Conservation (phyloP, 2,113 vertebrate genomes). For the Cryptotis parvus region DNA sequence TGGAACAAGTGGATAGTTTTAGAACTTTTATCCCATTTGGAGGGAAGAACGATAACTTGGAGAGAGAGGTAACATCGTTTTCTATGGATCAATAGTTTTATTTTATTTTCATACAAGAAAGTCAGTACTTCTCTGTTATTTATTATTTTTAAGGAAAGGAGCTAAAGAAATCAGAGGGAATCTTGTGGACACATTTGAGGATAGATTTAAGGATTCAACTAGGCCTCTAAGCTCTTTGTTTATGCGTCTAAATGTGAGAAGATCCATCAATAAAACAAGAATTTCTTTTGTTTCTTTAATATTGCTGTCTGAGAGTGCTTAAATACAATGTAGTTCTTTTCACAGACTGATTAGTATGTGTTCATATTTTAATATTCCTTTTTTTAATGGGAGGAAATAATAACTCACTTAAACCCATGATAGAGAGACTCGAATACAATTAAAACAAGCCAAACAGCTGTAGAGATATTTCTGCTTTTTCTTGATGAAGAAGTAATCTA, state of each 20-base stretch:
- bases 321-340: not conserved
- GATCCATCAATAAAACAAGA: not conserved
- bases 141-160: not conserved
- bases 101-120: not conserved
- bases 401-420: slow-evolving; percentile 53
- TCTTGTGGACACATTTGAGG: not conserved
- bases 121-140: not conserved
- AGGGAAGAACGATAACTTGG: not conserved
- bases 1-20: slow-evolving; percentile 23
- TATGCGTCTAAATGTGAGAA: not conserved
- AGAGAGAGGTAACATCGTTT: slow-evolving; percentile 4
- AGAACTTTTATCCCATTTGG: not conserved
- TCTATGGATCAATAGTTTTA: not conserved
- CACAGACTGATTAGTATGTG: not conserved
- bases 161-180: not conserved
- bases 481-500: slow-evolving; percentile 80
- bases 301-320: slow-evolving; percentile 8
- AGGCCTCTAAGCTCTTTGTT: not conserved
- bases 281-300: slow-evolving; percentile 39
- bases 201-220: not conserved
- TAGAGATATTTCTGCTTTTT: slow-evolving; percentile 66
- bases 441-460: slow-evolving; percentile 75
- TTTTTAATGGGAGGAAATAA: slow-evolving; percentile 21
- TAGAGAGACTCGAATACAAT: slow-evolving; percentile 67
- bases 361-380: slow-evolving; percentile 3